Base-by-base conservation (phyloP, 2,113 vertebrate species). In the Rhagologus leucostigma region DNA sequence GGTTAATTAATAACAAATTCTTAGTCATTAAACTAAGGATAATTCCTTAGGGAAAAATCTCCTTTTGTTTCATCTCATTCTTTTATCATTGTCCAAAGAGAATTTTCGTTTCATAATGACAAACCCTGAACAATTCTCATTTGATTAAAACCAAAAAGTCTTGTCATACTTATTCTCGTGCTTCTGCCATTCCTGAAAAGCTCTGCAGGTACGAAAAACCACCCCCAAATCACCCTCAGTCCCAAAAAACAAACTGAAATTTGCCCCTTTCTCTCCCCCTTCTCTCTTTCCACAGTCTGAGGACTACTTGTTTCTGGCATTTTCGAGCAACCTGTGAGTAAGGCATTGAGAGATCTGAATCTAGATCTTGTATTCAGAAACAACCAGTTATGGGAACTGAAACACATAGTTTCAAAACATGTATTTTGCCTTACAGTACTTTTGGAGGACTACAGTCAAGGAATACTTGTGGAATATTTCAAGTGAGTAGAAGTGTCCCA, bases 1-100 rank as follows among this genome's bases (percentile, higher is more conserved):
- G 75, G 94, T 97, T 97, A 97, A 97, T 96, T 96, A 97, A 90
- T 96, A 96, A 89, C 90, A 82, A 96, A 95, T 77, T 94, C 52
- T 91, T 71, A 68, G 69, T 75, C 60, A 70, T 85, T 96, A 82
- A 87, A 87, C 59, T 78, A 53, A 55, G 33, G 65, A 19, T 60
- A 90, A 95, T 87, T 94, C 73, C 52, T 89, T 33, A 68, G 52
- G 55, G 47, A 33, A 55, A 94, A 93, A 70, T 53, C 13, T 35
- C 59, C 23, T 84, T 87, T 77, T 49, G 5, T 78, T 79, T 81
- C 11, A 84, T 89, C 44, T 73, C 17, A 55, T 84, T 94, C 59
- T 90, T 95, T 93, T 77, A 71, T 55, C 29, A 23, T 71, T 84
- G 44, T 91, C 69, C 27, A 85, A 95, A 79, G 53, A 73, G 26